phyloP scores from a whole-genome alignment of 2,888 invertebrate genomes.

The Andrena marginata region DNA sequence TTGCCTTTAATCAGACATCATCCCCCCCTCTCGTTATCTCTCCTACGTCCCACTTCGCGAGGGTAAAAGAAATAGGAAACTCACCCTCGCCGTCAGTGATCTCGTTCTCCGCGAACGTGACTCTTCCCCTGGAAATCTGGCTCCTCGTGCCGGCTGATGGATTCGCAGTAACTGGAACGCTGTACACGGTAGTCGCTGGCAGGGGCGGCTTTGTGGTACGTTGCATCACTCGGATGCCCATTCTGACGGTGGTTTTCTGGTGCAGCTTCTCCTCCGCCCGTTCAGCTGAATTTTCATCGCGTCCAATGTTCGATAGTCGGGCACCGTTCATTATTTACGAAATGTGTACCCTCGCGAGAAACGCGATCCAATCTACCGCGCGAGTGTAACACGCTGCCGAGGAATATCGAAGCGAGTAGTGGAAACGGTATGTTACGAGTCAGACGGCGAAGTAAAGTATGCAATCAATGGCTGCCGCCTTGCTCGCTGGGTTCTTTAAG shows the following conservation, averaged over 20 bases:
- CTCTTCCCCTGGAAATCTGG: constrained; percentile 57
- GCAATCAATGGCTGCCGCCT: background rate
- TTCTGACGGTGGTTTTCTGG: constrained; percentile 92
- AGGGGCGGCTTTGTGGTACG: constrained; percentile 83
- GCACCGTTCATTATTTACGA: background rate
- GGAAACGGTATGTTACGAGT: background rate
- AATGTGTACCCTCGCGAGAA: background rate
- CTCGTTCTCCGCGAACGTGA: constrained; percentile 72
- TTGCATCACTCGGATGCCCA: constrained; percentile 94
- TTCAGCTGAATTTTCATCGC: constrained; percentile 87
- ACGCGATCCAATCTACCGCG: background rate
- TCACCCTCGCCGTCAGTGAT: constrained; percentile 73
- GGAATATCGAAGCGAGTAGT: background rate
- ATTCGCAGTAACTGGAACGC: constrained; percentile 65
- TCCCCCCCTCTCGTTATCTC: too few species aligned
- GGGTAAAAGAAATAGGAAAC: constrained; percentile 10
- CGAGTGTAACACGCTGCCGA: background rate
- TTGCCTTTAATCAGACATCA: constrained; percentile 49
- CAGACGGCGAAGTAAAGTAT: background rate
- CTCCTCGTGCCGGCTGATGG: constrained; percentile 40
- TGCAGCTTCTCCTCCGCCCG: constrained; percentile 93
- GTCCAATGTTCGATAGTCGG: background rate
- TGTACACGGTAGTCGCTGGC: constrained; percentile 74
- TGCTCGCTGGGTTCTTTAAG: background rate
- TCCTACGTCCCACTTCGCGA: background rate